These are phyloP conservation scores for Ptilodon capucinus DNA, from an alignment of 2,888 invertebrate genomes.

Conservation along the genomic window DNA sequence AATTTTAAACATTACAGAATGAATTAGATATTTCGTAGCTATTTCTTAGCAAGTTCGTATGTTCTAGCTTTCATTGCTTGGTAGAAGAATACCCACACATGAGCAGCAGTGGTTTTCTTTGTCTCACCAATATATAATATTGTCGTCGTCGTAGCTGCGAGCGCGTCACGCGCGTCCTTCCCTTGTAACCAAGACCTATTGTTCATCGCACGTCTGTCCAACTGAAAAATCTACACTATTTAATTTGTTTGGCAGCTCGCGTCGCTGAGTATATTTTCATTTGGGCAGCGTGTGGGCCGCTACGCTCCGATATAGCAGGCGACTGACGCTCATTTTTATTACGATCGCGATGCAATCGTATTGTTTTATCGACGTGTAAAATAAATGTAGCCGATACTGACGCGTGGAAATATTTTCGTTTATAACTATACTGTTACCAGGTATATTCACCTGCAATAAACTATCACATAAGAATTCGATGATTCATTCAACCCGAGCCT, in stretches of 20 bases:
- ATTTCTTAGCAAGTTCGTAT: too few species aligned
- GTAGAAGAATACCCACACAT: neutral
- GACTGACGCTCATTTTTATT: slow-evolving; percentile 75
- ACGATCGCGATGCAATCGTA: slow-evolving; percentile 62
- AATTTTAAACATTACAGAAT: too few species aligned
- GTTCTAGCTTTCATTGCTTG: neutral
- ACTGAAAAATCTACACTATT: slow-evolving; percentile 76
- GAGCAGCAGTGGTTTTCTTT: neutral
- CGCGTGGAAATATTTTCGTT: slow-evolving; percentile 43
- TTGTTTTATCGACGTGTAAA: slow-evolving; percentile 70
- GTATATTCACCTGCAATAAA: slow-evolving; percentile 31
- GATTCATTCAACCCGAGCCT: neutral
- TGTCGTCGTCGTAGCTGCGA: slow-evolving; percentile 19
- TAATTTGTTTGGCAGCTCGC: slow-evolving; percentile 77
- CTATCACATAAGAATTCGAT: slow-evolving; percentile 16
- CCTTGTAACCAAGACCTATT: slow-evolving; percentile 70
- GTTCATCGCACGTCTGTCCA: slow-evolving; percentile 65
- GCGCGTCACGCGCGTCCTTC: slow-evolving; percentile 56
- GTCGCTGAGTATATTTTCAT: slow-evolving; percentile 72
- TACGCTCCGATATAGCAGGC: slow-evolving; percentile 61
- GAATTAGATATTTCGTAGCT: too few species aligned
- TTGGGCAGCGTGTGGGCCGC: slow-evolving; percentile 67
- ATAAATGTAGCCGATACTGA: slow-evolving; percentile 53
- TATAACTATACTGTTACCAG: slow-evolving; percentile 20
- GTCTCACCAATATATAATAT: neutral